Base-by-base conservation (phyloP, 64 coral and sea anemone genomes). In the Stichodactyla helianthus region DNA sequence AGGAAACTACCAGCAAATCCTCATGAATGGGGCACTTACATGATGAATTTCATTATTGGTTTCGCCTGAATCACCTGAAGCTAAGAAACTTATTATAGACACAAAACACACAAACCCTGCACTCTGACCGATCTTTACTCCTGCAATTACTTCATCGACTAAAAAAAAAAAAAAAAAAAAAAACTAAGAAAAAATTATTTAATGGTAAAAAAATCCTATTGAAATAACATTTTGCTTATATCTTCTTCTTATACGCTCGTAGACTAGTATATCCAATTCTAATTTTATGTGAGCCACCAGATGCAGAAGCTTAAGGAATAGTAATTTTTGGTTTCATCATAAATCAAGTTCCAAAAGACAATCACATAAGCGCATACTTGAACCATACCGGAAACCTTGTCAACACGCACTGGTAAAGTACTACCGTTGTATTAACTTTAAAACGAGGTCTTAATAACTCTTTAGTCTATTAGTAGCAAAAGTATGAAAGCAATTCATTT, bases 311-410 rank as follows among this genome's bases (percentile, higher is more conserved):
- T 74, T 74, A 27, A 74, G 10, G 13, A 27, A 74, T 7, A 7
- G 26, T 27, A 27, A 58, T 74, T 74, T 31, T 31, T 7, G 25
- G 68, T 26, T 27, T 74, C 68, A 74, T 31, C 68, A 31, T 74
- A 74, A 74, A 74, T 74, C 68, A 74, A 13, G 68, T 31, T 74
- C 22, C 68, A 74, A 26, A 74, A n/a, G 68, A 26, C 68, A 74
- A 74, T 44, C 35, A 26, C 68, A 74, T 74, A 74, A 74, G 68
- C 6, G 25, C 35, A 3, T 74, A 74, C 68, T 74, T 74, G 68
- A 74, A 35, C 13, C n/a, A 31, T 74, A 74, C 68, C 68, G 68
- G 68, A 74, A 74, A 74, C 7, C 25, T 74, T 74, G 68, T 74
- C 68, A 74, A 74, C 22, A 28, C 68, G 68, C 68, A 35, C 27